phyloP scores from a whole-genome alignment of 1,140 invertebrate genomes.

The Drosophila ficusphila region DNA sequence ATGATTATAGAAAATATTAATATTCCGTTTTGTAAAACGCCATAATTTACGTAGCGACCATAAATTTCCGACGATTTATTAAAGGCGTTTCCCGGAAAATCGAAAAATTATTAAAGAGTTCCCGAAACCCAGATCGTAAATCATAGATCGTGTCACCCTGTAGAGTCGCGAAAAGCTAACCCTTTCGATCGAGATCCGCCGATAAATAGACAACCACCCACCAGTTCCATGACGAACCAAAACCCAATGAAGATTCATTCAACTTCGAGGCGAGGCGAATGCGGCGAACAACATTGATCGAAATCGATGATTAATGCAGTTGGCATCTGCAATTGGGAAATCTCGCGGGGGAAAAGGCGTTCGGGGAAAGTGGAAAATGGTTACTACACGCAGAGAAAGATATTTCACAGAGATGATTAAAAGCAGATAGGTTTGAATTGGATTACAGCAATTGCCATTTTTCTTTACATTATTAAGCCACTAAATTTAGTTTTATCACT shows the following conservation, averaged over 20 bases:
- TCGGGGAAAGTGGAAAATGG: conserved; percentile 6
- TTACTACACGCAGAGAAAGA: neutral
- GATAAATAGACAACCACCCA: conserved; percentile 5
- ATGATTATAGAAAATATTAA: neutral
- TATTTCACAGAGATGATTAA: too few relatives aligned
- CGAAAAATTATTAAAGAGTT: neutral
- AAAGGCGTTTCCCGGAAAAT: neutral
- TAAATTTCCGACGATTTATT: neutral
- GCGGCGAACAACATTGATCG: conserved; percentile 31
- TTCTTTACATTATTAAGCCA: too few relatives aligned
- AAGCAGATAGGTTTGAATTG: too few relatives aligned
- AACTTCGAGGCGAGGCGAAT: conserved; percentile 20
- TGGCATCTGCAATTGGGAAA: conserved; percentile 57
- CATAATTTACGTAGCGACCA: neutral
- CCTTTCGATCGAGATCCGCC: neutral
- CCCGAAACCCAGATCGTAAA: neutral
- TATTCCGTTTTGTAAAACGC: neutral
- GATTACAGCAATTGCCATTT: too few relatives aligned
- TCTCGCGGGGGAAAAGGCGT: conserved; percentile 11
- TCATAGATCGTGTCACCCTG: neutral
- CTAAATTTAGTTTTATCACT: too few relatives aligned
- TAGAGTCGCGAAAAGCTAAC: neutral
- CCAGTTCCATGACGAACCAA: conserved; percentile 43
- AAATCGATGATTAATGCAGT: conserved; percentile 47
- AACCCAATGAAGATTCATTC: conserved; percentile 44